A percentile compares a stretch with the other conserved stretches of the same genome.
phyloP scores from a whole-genome alignment of 2,113 vertebrate genomes.

The Chelonoidis abingdonii region DNA sequence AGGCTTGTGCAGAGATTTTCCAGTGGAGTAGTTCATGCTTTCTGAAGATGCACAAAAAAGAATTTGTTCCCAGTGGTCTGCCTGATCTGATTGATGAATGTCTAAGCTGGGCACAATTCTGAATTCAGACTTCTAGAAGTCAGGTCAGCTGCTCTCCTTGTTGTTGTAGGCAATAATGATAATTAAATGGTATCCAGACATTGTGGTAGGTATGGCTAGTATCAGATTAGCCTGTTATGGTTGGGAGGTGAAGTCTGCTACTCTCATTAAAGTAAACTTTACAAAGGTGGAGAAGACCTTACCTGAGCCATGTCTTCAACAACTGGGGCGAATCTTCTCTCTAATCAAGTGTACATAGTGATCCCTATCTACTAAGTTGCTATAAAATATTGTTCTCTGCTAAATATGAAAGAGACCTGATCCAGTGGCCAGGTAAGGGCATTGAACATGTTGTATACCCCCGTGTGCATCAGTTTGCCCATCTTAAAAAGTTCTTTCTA shows the following conservation, averaged over 20 bases:
- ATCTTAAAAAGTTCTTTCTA: neutral
- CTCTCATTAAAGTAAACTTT: neutral
- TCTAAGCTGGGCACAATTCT: neutral
- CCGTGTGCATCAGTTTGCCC: neutral
- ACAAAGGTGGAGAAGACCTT: neutral
- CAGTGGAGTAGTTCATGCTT: too few relatives aligned
- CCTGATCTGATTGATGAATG: neutral
- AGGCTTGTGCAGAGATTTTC: neutral
- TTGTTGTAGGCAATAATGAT: neutral
- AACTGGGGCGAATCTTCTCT: neutral
- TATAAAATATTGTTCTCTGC: too few relatives aligned
- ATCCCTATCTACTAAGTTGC: neutral
- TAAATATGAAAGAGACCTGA: neutral
- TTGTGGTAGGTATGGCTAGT: neutral
- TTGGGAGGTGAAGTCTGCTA: neutral
- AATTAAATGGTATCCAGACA: neutral
- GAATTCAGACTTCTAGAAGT: neutral
- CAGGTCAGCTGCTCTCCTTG: neutral
- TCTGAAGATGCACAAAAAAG: accelerated
- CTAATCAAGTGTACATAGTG: neutral
- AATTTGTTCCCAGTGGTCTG: neutral
- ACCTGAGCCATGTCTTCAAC: neutral
- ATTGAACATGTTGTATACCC: neutral
- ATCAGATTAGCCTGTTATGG: neutral
- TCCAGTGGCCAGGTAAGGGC: neutral